Evolutionary conservation across 2,113 vertebrate genomes (phyloP).

Genomic region (Corythaeola cristata): DNA sequence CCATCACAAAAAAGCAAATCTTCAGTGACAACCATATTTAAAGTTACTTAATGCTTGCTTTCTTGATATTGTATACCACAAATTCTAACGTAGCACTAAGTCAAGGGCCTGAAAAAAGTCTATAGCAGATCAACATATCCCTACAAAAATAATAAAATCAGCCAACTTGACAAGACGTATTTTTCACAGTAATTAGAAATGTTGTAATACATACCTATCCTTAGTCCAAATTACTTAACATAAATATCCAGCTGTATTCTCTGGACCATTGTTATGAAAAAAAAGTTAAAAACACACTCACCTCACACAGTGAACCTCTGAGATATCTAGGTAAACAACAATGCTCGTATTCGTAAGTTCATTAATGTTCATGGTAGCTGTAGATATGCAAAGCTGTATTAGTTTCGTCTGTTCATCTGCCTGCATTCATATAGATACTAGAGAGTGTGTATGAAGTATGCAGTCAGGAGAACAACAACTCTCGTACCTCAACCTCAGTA

Average conservation of each 20-base stretch:
- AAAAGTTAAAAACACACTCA: background rate
- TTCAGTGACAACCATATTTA: background rate
- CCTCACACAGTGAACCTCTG: background rate
- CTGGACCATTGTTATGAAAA: background rate
- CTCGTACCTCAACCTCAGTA: background rate
- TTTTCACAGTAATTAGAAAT: background rate
- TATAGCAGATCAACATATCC: background rate
- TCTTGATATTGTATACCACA: background rate
- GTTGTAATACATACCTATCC: background rate
- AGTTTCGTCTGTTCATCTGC: background rate
- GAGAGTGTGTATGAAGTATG: background rate
- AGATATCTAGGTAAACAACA: background rate
- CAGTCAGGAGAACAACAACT: background rate
- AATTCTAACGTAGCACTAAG: background rate
- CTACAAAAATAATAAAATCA: background rate
- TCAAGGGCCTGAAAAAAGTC: background rate
- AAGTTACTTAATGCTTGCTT: background rate
- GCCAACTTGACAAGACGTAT: background rate
- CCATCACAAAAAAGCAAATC: background rate
- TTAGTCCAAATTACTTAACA: background rate
- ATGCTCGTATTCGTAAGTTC: rapidly evolving
- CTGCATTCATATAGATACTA: background rate
- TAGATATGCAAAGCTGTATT: background rate
- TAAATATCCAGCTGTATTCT: background rate
- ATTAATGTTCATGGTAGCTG: background rate